Conservation (phyloP, 2,113 vertebrate genomes). For the Gracilinanus agilis region DNA sequence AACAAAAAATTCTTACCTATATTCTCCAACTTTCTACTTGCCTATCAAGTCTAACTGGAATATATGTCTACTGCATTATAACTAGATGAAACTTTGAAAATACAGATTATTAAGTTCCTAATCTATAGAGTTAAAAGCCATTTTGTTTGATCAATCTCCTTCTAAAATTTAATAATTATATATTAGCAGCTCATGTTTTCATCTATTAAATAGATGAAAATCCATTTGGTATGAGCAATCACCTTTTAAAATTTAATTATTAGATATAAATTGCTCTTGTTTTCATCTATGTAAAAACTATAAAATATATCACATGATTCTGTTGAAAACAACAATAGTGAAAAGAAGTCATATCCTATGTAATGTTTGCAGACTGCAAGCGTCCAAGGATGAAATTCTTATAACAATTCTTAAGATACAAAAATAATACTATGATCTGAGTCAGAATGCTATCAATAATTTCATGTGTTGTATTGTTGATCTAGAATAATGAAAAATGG, state of each 20-base stretch:
- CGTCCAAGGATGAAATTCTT: neutral
- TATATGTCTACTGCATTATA: neutral
- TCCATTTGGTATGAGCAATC: neutral
- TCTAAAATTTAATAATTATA: slow-evolving; percentile 13
- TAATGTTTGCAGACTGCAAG: neutral
- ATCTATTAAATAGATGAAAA: neutral
- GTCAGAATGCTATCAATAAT: neutral
- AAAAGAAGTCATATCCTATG: neutral
- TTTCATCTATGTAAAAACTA: neutral
- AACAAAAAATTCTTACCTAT: neutral
- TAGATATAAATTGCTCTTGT: neutral
- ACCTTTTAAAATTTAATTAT: slow-evolving; percentile 19
- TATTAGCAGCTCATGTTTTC: neutral
- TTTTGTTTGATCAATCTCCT: neutral
- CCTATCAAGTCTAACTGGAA: neutral
- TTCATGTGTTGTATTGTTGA: neutral
- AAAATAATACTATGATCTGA: neutral
- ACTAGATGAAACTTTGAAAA: neutral
- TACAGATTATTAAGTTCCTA: neutral
- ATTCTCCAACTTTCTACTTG: neutral
- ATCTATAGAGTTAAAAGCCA: neutral
- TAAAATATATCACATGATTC: neutral
- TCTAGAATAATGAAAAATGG: neutral
- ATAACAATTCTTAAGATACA: neutral
- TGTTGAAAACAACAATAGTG: neutral